Percentiles rank a stretch among this genome's conserved stretches.
Evolutionary conservation across 2,888 invertebrate genomes (phyloP).

Genomic region (Troglohyphantes excavatus): DNA sequence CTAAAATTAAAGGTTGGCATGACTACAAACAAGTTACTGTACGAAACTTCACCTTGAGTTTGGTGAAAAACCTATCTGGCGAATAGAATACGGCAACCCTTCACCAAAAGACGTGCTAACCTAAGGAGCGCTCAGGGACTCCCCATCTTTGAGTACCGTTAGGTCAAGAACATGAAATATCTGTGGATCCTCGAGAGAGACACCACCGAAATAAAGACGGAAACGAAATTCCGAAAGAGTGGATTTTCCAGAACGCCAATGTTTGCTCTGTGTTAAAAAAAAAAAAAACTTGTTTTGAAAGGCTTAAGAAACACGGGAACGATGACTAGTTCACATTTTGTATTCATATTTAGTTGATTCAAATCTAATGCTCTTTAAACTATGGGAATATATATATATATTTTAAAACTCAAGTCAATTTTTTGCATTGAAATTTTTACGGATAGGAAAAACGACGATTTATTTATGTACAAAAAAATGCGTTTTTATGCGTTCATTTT

Average conservation of each 20-base stretch:
- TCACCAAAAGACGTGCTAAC: conserved; percentile 30
- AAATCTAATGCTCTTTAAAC: too few species aligned
- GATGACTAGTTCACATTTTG: too few species aligned
- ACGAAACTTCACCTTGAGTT: too few species aligned
- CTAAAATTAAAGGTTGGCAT: not conserved
- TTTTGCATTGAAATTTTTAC: not conserved
- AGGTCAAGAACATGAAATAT: conserved; percentile 27
- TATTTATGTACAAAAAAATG: too few species aligned
- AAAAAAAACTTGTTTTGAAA: too few species aligned
- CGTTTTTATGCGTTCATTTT: too few species aligned
- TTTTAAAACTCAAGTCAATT: too few species aligned
- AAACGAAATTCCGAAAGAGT: conserved; percentile 5
- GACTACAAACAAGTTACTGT: not conserved
- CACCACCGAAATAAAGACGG: conserved; percentile 8
- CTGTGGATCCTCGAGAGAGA: not conserved
- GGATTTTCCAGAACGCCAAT: not conserved
- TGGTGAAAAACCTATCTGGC: too few species aligned
- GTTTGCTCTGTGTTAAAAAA: not conserved
- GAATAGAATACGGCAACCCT: conserved; percentile 30
- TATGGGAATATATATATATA: too few species aligned
- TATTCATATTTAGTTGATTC: too few species aligned
- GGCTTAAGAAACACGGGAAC: too few species aligned
- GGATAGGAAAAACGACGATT: not conserved
- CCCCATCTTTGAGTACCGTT: conserved; percentile 32
- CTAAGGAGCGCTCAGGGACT: conserved; percentile 19